Conservation (phyloP, 64 coral and sea anemone genomes). For the Hydrozoanthus tunicans region DNA sequence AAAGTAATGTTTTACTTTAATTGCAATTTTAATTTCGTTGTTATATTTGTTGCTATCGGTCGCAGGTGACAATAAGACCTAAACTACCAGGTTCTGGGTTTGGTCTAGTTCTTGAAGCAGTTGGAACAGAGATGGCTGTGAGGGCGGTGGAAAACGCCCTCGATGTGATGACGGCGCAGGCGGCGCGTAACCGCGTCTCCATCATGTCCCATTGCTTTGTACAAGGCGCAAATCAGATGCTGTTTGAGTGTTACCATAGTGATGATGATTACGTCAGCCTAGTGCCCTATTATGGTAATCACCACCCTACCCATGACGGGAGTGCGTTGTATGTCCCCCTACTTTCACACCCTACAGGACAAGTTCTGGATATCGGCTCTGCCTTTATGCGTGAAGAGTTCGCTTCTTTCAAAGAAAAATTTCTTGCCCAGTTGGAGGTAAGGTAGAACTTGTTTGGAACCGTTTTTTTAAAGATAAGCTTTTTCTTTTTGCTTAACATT, state of each 20-base stretch:
- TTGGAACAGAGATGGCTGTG: slow-evolving; percentile 83
- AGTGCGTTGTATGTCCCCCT: slow-evolving; percentile 75
- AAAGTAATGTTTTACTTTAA: no score
- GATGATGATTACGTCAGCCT: slow-evolving; percentile 80
- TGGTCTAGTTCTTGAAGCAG: slow-evolving; percentile 73
- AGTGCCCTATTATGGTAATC: slow-evolving; percentile 81
- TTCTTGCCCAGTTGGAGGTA: slow-evolving; percentile 83
- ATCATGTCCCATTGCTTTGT: slow-evolving; percentile 92
- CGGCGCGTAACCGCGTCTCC: slow-evolving; percentile 61
- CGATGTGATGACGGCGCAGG: slow-evolving; percentile 73
- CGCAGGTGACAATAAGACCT: slow-evolving; percentile 66
- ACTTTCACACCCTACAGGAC: slow-evolving; percentile 53
- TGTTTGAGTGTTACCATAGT: slow-evolving; percentile 85
- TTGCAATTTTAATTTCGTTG: not conserved
- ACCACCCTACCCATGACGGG: slow-evolving; percentile 90
- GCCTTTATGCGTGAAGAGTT: slow-evolving; percentile 73
- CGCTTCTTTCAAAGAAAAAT: slow-evolving; percentile 70
- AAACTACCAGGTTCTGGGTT: slow-evolving; percentile 66
- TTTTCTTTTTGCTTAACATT: no score
- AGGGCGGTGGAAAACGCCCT: slow-evolving; percentile 71
- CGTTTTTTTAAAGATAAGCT: not conserved
- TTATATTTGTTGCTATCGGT: not conserved
- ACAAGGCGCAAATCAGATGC: slow-evolving; percentile 82
- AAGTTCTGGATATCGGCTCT: slow-evolving; percentile 47
- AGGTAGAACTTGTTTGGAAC: not conserved